A percentile compares a stretch with the other conserved stretches of the same genome.
These are phyloP conservation scores for Loxodonta africana DNA, from an alignment of 2,113 vertebrate genomes.

Conservation along the genomic window DNA sequence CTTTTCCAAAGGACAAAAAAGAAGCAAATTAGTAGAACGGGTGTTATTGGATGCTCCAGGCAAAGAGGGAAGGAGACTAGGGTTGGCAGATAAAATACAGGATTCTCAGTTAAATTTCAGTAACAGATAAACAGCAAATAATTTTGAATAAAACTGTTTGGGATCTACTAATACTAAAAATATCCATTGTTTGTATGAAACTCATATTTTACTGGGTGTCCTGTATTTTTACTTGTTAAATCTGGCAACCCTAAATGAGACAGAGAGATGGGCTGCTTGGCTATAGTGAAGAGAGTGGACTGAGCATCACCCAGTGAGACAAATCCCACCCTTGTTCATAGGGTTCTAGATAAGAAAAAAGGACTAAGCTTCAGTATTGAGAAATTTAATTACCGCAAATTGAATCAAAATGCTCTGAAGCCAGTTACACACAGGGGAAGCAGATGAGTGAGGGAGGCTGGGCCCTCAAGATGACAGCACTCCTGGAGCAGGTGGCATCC, in stretches of 20 bases:
- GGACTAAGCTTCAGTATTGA: not conserved
- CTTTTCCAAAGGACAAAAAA: not conserved
- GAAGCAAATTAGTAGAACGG: not conserved
- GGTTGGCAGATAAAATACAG: not conserved
- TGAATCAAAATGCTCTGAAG: not conserved
- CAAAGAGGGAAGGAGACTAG: not conserved
- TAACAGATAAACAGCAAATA: slow-evolving; percentile 12
- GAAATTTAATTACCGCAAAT: not conserved
- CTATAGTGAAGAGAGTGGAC: not conserved
- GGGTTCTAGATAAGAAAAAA: not conserved
- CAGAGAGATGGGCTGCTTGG: not conserved
- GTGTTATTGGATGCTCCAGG: not conserved
- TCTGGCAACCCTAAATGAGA: not conserved
- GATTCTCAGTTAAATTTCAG: not conserved
- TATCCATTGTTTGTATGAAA: not conserved
- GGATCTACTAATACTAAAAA: not conserved
- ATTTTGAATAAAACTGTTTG: not conserved
- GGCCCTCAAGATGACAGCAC: not conserved
- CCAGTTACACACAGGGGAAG: not conserved
- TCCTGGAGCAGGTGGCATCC: not conserved
- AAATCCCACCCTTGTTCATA: not conserved
- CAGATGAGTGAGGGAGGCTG: not conserved
- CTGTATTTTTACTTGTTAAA: slow-evolving; percentile 11
- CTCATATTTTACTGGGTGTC: not conserved
- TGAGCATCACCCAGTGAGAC: not conserved